Base-by-base conservation (phyloP, 2,113 vertebrate genomes). In the Aegithalos caudatus region DNA sequence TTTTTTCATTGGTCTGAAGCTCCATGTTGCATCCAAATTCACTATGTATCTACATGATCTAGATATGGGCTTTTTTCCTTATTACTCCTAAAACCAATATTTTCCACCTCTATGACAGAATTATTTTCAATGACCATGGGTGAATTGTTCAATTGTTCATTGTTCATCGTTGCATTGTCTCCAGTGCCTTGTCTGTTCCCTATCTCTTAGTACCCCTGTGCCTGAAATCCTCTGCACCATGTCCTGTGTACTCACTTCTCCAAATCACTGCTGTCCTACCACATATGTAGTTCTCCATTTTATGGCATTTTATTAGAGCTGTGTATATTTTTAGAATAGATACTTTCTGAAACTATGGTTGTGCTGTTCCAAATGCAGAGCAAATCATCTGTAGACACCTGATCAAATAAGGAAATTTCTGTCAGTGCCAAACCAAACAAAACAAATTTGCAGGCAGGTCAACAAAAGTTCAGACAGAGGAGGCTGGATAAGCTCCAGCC, bases 191-290 rank as follows among this genome's bases (percentile, higher is more conserved):
- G 12, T 25, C 14, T 86, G 11, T 44, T 24, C 19, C 5, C 10
- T 2, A 0, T 47, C 12, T 85, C 31, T 61, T 51, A 31, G 9
- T 7, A 35, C 2, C 5, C 12, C 13, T 23, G 2, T 38, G 7
- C 56, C 27, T 57, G 27, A 19, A 14, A n/a, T 37, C 20, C n/a
- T 48, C n/a, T 38, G 27, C 16, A 33, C 9, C 11, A 4, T 0
- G 2, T 70, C 23, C 7, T 61, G 6, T 33, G 23, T 61, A 17
- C 6, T 16, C 15, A 28, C 4, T 66, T 80, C 37, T 37, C 6
- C 11, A 10, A 7, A 24, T 50, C 15, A 70, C 65, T 61, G 10
- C 42, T 74, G 18, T 70, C 13, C 12, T 65, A 57, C 7, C 13
- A 22, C 6, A 25, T n/a, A 10, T 24, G 1, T 15, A 35, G 78